phyloP scores from a whole-genome alignment of 2,888 invertebrate species.

The Agrochola macilenta region DNA sequence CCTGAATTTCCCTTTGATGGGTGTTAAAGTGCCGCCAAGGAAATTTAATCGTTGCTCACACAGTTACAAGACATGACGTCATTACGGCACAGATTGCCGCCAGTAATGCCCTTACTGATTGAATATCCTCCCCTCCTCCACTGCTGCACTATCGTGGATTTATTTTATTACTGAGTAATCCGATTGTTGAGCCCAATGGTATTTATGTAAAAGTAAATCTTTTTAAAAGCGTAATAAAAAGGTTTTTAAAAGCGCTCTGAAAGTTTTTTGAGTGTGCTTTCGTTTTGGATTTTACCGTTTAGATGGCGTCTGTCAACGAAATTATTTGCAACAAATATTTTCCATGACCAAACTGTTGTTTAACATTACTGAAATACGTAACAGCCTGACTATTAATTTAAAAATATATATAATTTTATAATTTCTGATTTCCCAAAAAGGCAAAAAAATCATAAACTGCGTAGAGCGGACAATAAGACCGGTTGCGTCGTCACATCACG shows the following conservation, averaged over 20 bases:
- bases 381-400: background rate
- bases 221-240: no score
- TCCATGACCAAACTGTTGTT: background rate
- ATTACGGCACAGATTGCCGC: conserved; percentile 53
- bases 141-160: conserved; percentile 40
- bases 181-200: conserved; percentile 37
- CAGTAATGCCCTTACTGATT: conserved; percentile 47
- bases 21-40: conserved; percentile 43
- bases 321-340: background rate
- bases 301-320: background rate
- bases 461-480: background rate
- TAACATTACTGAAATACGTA: background rate
- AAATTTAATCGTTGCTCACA: conserved; percentile 56
- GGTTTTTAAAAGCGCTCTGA: conserved; percentile 20
- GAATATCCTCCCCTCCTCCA: conserved; percentile 43
- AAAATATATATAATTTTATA: background rate
- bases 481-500: conserved; percentile 57
- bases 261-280: conserved; percentile 9
- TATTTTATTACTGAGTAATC: conserved; percentile 51
- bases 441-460: conserved; percentile 35
- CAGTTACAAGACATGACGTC: conserved; percentile 37
- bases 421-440: background rate
- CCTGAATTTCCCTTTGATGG: conserved; percentile 43
- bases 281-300: conserved; percentile 5
- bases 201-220: conserved; percentile 33